These are phyloP conservation scores for Acronicta aceris DNA, from an alignment of 2,888 invertebrate species.

Conservation along the genomic window DNA sequence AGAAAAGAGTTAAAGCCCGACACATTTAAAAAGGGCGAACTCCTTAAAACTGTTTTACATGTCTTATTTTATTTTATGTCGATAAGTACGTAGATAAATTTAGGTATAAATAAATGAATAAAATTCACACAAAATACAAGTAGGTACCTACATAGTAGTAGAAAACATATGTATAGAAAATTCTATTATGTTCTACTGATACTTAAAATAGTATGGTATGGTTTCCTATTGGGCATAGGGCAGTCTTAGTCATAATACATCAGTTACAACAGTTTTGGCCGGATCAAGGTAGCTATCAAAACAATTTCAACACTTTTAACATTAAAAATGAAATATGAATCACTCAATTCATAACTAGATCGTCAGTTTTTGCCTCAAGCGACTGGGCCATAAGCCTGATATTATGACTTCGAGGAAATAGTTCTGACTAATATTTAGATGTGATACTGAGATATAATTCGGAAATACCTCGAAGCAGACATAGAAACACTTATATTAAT, in stretches of 20 bases:
- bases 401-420: slow-evolving; percentile 56
- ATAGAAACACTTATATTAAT: slow-evolving; percentile 68
- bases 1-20: no score
- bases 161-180: no score
- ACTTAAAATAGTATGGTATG: no score
- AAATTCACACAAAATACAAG: no score
- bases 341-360: slow-evolving; percentile 52
- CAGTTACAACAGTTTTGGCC: slow-evolving; percentile 18
- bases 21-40: no score
- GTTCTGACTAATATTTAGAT: slow-evolving; percentile 69
- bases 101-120: no score
- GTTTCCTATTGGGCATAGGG: neutral
- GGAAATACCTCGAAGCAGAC: slow-evolving; percentile 64
- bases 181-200: no score
- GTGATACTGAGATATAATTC: slow-evolving; percentile 64
- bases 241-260: neutral
- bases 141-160: no score
- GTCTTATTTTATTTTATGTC: no score
- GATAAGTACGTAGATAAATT: no score
- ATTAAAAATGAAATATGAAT: slow-evolving; percentile 50
- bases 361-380: slow-evolving; percentile 47
- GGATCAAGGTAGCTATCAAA: slow-evolving; percentile 37
- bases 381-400: slow-evolving; percentile 35
- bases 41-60: no score
- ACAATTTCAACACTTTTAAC: slow-evolving; percentile 41